Conservation (phyloP, 2,113 vertebrate species). For the Gnathonemus longibarbis region DNA sequence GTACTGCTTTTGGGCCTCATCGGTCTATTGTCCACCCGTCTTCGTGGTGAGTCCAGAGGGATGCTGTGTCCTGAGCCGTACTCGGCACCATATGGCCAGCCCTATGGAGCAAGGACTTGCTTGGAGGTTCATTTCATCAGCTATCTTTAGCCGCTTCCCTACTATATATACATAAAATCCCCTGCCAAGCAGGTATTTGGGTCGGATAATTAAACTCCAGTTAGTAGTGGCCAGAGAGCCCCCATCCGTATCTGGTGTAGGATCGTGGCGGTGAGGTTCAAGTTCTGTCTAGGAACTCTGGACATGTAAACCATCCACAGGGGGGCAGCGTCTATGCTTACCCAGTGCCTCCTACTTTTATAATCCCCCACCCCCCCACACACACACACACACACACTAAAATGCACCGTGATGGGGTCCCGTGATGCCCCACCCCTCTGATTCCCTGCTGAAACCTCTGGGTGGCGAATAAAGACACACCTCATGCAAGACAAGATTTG, state of each 20-base stretch:
- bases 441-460: not conserved
- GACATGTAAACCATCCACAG: constrained; percentile 25
- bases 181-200: constrained; percentile 16
- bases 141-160: constrained; percentile 29
- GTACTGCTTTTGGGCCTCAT: not conserved
- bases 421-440: not conserved
- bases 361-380: not conserved
- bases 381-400: not conserved
- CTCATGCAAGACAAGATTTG: not conserved
- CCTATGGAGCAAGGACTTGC: constrained; percentile 18
- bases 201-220: constrained; percentile 27
- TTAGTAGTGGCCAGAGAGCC: constrained; percentile 20
- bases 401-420: not conserved
- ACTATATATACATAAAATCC: constrained; percentile 23
- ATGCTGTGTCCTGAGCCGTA: not conserved
- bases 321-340: not conserved
- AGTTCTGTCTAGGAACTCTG: constrained; percentile 24
- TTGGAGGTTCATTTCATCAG: constrained; percentile 22
- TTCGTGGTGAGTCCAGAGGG: not conserved
- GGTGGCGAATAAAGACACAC: not conserved
- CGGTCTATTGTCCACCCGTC: not conserved
- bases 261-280: not conserved
- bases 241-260: constrained; percentile 23
- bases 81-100: not conserved
- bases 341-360: not conserved